Base-by-base conservation (phyloP, 2,888 invertebrate species). In the Oscheius onirici region DNA sequence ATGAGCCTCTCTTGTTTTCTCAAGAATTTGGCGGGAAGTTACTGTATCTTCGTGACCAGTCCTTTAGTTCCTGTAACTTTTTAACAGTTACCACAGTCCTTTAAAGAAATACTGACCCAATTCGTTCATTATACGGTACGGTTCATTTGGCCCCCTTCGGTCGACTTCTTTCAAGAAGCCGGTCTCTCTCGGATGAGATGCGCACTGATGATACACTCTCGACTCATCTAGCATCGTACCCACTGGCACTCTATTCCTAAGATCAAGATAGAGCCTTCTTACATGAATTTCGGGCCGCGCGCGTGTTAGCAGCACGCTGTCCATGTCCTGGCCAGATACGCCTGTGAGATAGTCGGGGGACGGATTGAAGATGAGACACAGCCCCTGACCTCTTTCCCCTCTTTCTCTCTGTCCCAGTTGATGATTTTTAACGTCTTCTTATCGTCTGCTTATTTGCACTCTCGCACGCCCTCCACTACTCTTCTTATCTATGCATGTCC, bases 251-350 rank as follows among this genome's bases (percentile, higher is more conserved):
- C 41, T 8, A 41, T 41, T 40, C 41, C 41, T 20, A 40, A 22
- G 34, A 58, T 58, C 58, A 58, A 58, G 58, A 58, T 58, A 58
- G 58, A n/a, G 58, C 5, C 41, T 58, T 58, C 58, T 58, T 58
- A 58, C 58, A 58, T 41, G 58, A 43, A 58, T 58, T 58, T 58
- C 41, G 58, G 58, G 58, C 41, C 58, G 58, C 41, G 34, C 41
- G 40, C 58, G 20, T 58, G n/a, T 43, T 40, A 43, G 43, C 58
- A 17, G 58, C 58, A 40, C 41, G 34, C 34, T 34, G 34, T 34
- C 20, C 58, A 43, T 58, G 58, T 58, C 58, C 58, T 58, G 58
- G 5, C 34, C 58, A 58, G 58, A 58, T 58, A 22, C 58, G 58
- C 43, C n/a, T 40, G 5, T 5, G 17, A 58, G 58, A 58, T 58